Base-by-base conservation (phyloP, 2,113 vertebrate species). In the Microcebus lehilahytsara region DNA sequence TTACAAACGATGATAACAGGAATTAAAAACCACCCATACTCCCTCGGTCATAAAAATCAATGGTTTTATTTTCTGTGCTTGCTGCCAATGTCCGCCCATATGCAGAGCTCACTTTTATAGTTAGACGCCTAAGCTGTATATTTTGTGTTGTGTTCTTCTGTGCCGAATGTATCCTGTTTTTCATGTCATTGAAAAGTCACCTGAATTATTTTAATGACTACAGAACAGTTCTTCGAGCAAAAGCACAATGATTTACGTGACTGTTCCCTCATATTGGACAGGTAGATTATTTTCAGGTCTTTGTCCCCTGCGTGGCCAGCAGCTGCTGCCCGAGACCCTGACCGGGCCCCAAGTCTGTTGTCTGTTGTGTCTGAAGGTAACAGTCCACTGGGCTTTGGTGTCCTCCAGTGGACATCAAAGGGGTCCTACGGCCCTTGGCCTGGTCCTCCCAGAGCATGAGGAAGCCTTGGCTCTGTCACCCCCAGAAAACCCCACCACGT, bases 1-100 rank as follows among this genome's bases (percentile, higher is more conserved):
- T 95, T 85, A 86, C 69, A 56, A 75, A 49, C 20, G 22, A 46
- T 58, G 95, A 60, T 81, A 85, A 72, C 25, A 88, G 86, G 80
- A 95, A 74, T 83, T 96, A 90, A 96, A 96, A 84, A 42, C 69
- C 42, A 72, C 12, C 66, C 69, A 17, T 10, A 27, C 34, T 81
- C 85, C 75, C 34, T 89, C 30, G 25, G 0, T 90, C 79, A 89
- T 62, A 92, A 95, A 90, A 95, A 66, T 74, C 40, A 75, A 6
- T 84, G 93, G 51, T 79, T 86, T 95, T 83, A 32, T 96, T 49
- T 96, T 85, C 69, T 71, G 78, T 27, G 19, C 85, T 69, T 69
- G 85, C 22, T 93, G 92, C 80, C 85, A 90, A n/a, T 1, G 71
- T 79, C 85, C 88, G 60, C 81, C 84, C 42, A 20, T 67, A 72